Evolutionary conservation across 2,797 vertebrate genomes (phyloP), one percentile per base, ranked within the genome.

Genomic region (Micropoecilia bifurca): DNA sequence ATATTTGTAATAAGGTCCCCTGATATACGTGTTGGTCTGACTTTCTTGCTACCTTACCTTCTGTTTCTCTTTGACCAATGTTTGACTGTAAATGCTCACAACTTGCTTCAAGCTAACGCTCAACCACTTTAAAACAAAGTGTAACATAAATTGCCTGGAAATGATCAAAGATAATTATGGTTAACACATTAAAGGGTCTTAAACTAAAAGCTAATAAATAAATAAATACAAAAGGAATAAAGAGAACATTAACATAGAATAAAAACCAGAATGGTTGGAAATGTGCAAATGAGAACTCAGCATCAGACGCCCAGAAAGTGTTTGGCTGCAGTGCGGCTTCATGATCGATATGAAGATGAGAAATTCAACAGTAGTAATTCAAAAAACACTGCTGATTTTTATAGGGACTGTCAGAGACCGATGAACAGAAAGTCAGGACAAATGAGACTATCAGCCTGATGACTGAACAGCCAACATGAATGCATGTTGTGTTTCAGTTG

Each of bases 1-100:
- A 92, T 93, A 87, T 79, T 75, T 86, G 80, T 87, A 91, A 86
- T 90, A 82, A 90, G 25, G 9, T 78, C 45, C 71, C 74, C 33
- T 22, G n/a, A 2, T 59, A 68, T 82, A 78, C 73, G 72, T 78
- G 85, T 84, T 73, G 71, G 80, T 36, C 74, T 55, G 46, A 61
- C 66, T 71, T 76, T 73, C 30, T 48, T 28, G 14, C 73, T 80
- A 12, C 33, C 80, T 14, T 59, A 28, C 57, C 13, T 28, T 28
- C 13, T 30, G 4, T 30, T 79, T 66, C 50, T 85, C 43, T 77
- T 50, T 75, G 66, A 61, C 68, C 45, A 66, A 72, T 66, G 76
- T 57, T 84, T 5, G 46, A 46, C 81, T 77, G 16, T 53, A 66
- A n/a, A 45, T 33, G n/a, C 14, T 33, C 77, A 63, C 57, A 1